These are phyloP conservation scores for Catostomus latipinnis DNA, from an alignment of 2,797 vertebrate species.

Conservation along the genomic window DNA sequence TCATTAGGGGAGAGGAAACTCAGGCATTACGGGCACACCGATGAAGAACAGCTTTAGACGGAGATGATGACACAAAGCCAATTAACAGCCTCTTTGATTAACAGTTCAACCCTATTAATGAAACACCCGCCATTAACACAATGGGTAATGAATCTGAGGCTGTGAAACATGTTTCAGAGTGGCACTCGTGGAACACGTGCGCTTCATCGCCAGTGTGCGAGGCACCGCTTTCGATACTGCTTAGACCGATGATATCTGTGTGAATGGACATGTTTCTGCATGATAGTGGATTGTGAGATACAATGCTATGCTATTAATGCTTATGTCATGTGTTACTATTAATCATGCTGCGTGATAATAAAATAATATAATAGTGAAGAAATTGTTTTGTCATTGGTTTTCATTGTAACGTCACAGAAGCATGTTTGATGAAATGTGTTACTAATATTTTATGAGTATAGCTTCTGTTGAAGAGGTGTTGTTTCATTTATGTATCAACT, in stretches of 20 bases:
- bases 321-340: conserved; percentile 1
- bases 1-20: conserved; percentile 62
- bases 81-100: conserved; percentile 64
- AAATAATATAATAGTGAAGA: neutral
- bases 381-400: neutral
- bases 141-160: conserved; percentile 57
- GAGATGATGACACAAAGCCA: conserved; percentile 63
- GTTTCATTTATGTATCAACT: too few relatives aligned
- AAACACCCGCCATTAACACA: conserved; percentile 55
- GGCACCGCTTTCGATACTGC: neutral
- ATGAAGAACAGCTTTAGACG: conserved; percentile 55
- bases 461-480: too few relatives aligned
- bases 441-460: neutral
- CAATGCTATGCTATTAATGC: conserved; percentile 15
- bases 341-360: conserved; percentile 8
- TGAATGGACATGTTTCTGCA: neutral
- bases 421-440: neutral
- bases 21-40: conserved; percentile 37
- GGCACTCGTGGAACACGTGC: conserved; percentile 17
- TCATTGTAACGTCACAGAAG: neutral
- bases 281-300: conserved; percentile 9
- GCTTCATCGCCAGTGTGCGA: neutral
- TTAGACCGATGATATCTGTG: conserved; percentile 33
- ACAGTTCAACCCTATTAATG: conserved; percentile 57
- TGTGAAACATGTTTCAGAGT: conserved; percentile 44